Base-by-base conservation (phyloP, 2,113 vertebrate species). In the Aphyosemion australe region DNA sequence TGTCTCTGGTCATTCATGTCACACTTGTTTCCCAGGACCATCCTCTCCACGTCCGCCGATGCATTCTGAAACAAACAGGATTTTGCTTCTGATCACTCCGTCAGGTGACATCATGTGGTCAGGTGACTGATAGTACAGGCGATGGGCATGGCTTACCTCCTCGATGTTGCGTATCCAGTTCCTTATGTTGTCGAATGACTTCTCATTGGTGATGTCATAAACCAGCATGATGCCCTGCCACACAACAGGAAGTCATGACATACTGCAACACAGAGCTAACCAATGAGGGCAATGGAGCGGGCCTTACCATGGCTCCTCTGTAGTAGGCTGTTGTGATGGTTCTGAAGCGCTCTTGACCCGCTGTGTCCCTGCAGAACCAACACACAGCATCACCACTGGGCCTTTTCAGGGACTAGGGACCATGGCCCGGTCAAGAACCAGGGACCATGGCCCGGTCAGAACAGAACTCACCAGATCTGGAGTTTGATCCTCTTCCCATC, bases 151-250 rank as follows among this genome's bases (percentile, higher is more conserved):
- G 62, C 73, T 72, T 90, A 98, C 97, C 95, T 99, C 97, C 84
- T 99, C 96, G 31, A 99, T 98, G 90, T 99, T 98, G 64, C 96
- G 95, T 84, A 98, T 99, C 96, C 97, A 99, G 82, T 99, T 99
- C 87, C 95, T 97, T 84, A 99, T 98, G 88, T 98, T 99, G 77
- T 99, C 97, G 73, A 97, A 99, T 71, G 96, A 99, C 66, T 97
- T 98, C 71, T 98, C 96, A 50, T 95, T 98, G 82, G 96, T 98
- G 91, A 99, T 98, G 84, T 99, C 97, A 53, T 98, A 99, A 18
- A 98, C 96, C 85, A 99, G 90, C 97, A 99, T 97, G 89, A 98
- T 98, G 71, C 97, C 97, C 97, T 99, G 66, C 0, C 43, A 72
- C 64, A 47, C 55, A 69, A 41, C 32, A 39, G 13, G 42, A 43